phyloP scores from a whole-genome alignment of 2,797 vertebrate species.

The Enteromius thamalakanensis region DNA sequence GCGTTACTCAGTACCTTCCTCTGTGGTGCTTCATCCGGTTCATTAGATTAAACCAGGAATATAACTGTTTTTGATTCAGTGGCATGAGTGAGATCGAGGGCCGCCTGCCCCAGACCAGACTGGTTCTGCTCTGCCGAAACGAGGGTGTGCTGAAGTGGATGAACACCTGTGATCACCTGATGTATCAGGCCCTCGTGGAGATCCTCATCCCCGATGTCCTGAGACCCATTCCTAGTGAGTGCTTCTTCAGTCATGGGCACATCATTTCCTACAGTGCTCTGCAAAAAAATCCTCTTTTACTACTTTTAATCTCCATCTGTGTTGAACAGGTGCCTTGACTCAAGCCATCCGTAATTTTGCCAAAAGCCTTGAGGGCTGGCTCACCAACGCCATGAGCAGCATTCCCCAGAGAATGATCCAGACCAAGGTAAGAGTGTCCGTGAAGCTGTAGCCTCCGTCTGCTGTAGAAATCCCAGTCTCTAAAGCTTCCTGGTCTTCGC shows the following conservation, averaged over 20 bases:
- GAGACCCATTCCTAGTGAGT: constrained; percentile 96
- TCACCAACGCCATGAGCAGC: constrained; percentile 93
- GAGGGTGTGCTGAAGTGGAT: constrained; percentile 94
- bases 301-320: background rate
- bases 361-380: constrained; percentile 98
- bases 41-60: accelerated
- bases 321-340: constrained; percentile 88
- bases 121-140: constrained; percentile 87
- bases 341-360: constrained; percentile 99
- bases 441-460: background rate
- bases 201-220: constrained; percentile 98
- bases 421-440: constrained; percentile 84
- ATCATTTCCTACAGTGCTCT: background rate
- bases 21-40: background rate
- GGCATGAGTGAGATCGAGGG: constrained; percentile 83
- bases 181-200: constrained; percentile 98
- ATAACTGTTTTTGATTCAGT: constrained; percentile 57
- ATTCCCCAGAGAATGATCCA: constrained; percentile 93
- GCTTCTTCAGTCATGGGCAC: background rate
- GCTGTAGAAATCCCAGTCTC: background rate
- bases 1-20: background rate
- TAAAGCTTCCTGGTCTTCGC: background rate
- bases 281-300: no score
- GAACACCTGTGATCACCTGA: constrained; percentile 94
- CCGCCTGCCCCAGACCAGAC: constrained; percentile 83